Evolutionary conservation across 2,797 vertebrate species (phyloP).

Genomic region (Lithobates pipiens): DNA sequence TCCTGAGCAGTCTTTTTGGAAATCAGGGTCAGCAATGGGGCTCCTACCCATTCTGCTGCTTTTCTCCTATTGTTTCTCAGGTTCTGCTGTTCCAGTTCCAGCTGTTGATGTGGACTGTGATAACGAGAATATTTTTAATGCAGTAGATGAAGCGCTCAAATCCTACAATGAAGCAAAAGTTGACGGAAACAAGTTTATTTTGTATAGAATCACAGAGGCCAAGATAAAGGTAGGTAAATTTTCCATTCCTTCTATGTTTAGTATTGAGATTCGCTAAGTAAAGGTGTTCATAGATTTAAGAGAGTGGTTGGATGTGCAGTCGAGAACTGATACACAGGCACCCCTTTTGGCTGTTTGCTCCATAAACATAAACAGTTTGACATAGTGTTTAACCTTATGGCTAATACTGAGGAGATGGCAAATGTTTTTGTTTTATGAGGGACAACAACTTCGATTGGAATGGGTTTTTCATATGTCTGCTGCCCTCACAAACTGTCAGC

Average conservation of each 20-base stretch:
- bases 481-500: too few species aligned
- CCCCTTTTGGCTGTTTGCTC: too few species aligned
- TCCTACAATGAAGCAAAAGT: constrained; percentile 73
- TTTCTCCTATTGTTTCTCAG: constrained; percentile 5
- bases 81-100: constrained; percentile 64
- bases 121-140: constrained; percentile 76
- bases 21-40: constrained; percentile 13
- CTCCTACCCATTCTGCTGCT: constrained; percentile 5
- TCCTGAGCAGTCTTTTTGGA: not conserved
- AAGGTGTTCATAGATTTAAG: too few species aligned
- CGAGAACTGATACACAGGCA: too few species aligned
- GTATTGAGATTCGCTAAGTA: too few species aligned
- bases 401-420: too few species aligned
- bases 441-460: too few species aligned
- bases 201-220: constrained; percentile 78
- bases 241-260: not conserved
- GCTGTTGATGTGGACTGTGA: constrained; percentile 77
- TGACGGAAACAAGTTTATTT: constrained; percentile 77
- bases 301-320: too few species aligned
- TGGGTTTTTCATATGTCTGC: too few species aligned
- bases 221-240: constrained; percentile 72
- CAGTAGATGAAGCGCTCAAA: constrained; percentile 76
- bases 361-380: too few species aligned
- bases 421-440: too few species aligned
- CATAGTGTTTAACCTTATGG: too few species aligned